Evolutionary conservation across 2,888 invertebrate species (phyloP).

Genomic region (Mellilla xanthometata): DNA sequence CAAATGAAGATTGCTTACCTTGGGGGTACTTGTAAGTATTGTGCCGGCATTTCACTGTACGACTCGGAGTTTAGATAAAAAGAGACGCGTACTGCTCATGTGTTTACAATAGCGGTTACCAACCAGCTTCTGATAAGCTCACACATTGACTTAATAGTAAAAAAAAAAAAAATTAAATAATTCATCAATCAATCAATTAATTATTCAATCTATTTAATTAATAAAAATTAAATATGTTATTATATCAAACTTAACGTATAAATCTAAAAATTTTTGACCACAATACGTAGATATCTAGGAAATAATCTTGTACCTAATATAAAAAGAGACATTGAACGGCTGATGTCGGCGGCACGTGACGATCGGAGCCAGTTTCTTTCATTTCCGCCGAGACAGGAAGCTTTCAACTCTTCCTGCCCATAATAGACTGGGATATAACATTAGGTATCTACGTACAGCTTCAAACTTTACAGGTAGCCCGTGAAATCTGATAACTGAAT

Average conservation of each 20-base stretch:
- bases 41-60: conserved; percentile 12
- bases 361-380: conserved; percentile 55
- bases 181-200: no score
- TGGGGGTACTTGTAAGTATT: conserved; percentile 18
- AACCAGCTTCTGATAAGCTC: no score
- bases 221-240: no score
- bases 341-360: conserved; percentile 37
- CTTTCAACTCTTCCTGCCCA: conserved; percentile 58
- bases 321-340: conserved; percentile 25
- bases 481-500: not conserved
- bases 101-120: no score
- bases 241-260: no score
- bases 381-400: conserved; percentile 55
- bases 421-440: conserved; percentile 49
- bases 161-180: no score
- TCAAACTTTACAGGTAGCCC: conserved; percentile 2
- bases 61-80: conserved; percentile 15
- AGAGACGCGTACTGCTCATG: not conserved
- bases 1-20: conserved; percentile 26
- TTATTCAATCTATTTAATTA: no score
- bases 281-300: not conserved
- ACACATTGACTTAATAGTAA: no score
- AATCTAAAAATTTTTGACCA: no score
- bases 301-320: conserved; percentile 7
- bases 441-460: conserved; percentile 19